Evolutionary conservation across 92 coral and sea anemone species (phyloP).

Genomic region (Zoanthus gigantus): DNA sequence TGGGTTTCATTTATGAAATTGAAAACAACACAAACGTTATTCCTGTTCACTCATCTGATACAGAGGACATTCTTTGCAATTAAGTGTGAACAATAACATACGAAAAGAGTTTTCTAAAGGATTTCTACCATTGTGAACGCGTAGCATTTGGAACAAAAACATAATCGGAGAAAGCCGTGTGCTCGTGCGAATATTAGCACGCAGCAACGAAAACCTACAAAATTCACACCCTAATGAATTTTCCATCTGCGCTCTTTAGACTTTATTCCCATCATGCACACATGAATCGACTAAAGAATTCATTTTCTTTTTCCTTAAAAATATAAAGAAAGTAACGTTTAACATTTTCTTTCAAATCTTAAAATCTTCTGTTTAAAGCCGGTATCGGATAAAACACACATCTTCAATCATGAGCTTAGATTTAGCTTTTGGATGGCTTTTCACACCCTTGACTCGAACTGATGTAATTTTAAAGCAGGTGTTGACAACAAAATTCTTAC

Average conservation of each 20-base stretch:
- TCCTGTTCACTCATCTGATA: constrained; percentile 8
- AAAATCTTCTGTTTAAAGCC: neutral
- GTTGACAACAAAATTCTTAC: constrained; percentile 3
- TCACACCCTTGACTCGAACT: constrained; percentile 3
- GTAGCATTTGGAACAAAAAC: neutral
- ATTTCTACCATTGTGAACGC: neutral
- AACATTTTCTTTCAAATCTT: neutral
- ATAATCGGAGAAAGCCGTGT: constrained; percentile 16
- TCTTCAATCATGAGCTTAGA: neutral
- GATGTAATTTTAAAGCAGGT: constrained; percentile 26
- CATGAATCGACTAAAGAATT: neutral
- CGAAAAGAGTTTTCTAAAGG: neutral
- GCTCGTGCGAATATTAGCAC: constrained; percentile 44
- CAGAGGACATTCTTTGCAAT: constrained; percentile 32
- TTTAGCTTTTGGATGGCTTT: neutral
- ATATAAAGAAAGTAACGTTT: neutral
- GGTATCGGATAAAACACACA: constrained; percentile 8
- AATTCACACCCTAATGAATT: constrained; percentile 33
- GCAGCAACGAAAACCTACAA: neutral
- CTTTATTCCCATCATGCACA: constrained; percentile 20
- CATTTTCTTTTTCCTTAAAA: neutral
- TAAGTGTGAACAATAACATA: constrained; percentile 25
- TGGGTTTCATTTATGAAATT: constrained; percentile 5
- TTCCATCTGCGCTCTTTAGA: constrained; percentile 31
- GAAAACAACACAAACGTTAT: neutral